Conservation (phyloP, 2,797 vertebrate species). For the Pygocentrus nattereri region DNA sequence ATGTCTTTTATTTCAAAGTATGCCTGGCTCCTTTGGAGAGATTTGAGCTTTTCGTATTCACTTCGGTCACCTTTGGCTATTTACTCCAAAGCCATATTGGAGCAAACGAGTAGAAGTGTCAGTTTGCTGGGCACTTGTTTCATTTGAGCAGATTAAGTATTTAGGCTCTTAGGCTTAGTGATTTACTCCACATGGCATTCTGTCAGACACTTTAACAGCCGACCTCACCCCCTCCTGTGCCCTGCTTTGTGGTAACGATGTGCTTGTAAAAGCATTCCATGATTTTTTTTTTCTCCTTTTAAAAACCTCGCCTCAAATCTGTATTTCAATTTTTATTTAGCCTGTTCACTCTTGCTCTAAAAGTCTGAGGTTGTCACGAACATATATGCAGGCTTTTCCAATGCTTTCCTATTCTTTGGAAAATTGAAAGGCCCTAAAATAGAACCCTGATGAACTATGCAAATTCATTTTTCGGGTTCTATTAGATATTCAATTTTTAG, state of each 20-base stretch:
- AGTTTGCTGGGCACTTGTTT: constrained; percentile 54
- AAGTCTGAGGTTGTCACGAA: not conserved
- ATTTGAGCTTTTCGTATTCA: constrained; percentile 13
- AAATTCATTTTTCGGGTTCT: constrained; percentile 8
- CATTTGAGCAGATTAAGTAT: constrained; percentile 72
- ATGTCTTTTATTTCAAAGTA: not conserved
- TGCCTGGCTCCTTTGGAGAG: not conserved
- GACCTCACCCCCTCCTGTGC: constrained; percentile 67
- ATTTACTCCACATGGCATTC: constrained; percentile 75
- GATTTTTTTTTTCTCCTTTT: constrained; percentile 52
- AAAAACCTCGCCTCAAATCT: constrained; percentile 51
- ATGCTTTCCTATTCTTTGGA: not conserved
- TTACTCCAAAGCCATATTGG: constrained; percentile 34
- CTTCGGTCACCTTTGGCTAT: constrained; percentile 3
- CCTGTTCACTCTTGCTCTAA: not conserved
- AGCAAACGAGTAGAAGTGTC: constrained; percentile 21
- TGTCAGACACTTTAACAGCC: constrained; percentile 73
- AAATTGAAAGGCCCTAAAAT: constrained; percentile 1
- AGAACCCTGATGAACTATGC: constrained; percentile 21
- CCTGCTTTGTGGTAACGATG: constrained; percentile 73
- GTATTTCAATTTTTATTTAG: not conserved
- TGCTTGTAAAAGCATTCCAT: constrained; percentile 66
- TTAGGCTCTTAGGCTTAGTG: constrained; percentile 60
- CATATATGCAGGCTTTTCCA: not conserved
- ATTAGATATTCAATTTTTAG: not conserved